These are phyloP conservation scores for Hetaerina americana DNA, from an alignment of 1,140 invertebrate species.

Conservation along the genomic window DNA sequence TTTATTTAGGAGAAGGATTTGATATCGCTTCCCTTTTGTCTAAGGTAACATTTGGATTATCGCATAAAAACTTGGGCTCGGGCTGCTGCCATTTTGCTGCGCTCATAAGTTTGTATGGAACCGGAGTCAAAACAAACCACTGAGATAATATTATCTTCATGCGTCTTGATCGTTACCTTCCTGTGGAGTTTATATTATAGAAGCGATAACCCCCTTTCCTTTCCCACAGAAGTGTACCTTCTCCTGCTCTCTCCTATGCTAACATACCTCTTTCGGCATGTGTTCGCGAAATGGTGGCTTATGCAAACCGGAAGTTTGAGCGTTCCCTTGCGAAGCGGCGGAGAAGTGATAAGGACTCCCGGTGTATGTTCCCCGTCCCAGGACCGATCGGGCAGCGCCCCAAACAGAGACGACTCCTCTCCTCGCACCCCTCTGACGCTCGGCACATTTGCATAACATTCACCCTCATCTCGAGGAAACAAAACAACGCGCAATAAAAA, in stretches of 20 bases:
- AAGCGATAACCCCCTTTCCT: not conserved
- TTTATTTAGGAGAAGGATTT: too few relatives aligned
- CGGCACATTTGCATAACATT: not conserved
- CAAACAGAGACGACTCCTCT: not conserved
- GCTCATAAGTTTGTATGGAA: too few relatives aligned
- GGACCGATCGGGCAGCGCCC: not conserved
- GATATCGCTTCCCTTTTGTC: too few relatives aligned
- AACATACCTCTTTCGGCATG: not conserved
- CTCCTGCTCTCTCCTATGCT: not conserved
- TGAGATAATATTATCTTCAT: too few relatives aligned
- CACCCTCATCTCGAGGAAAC: not conserved
- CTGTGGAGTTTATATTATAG: too few relatives aligned
- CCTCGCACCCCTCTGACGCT: not conserved
- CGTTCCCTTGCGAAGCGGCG: not conserved
- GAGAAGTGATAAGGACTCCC: not conserved
- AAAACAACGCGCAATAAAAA: not conserved
- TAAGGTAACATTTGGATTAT: too few relatives aligned
- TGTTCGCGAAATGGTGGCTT: not conserved
- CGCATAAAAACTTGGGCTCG: too few relatives aligned
- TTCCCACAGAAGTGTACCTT: too few relatives aligned
- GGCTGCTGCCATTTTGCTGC: too few relatives aligned
- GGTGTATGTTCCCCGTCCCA: not conserved
- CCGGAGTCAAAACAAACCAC: too few relatives aligned
- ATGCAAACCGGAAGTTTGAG: not conserved
- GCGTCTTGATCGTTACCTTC: too few relatives aligned